phyloP scores from a whole-genome alignment of 2,888 invertebrate species.

The Eulithis prunata region DNA sequence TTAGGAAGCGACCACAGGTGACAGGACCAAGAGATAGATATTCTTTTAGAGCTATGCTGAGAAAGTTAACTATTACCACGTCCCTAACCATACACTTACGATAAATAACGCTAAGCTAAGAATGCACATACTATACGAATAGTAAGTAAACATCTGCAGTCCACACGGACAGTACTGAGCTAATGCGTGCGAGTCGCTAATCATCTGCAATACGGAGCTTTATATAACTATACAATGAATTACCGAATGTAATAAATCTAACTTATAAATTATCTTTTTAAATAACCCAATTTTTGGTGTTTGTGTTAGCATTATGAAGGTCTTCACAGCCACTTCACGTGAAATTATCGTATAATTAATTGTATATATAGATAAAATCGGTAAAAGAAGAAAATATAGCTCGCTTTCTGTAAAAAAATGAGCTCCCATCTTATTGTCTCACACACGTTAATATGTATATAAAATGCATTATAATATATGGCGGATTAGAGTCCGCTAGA shows the following conservation, averaged over 20 bases:
- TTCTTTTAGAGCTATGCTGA: slow-evolving; percentile 62
- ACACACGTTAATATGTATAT: slow-evolving; percentile 64
- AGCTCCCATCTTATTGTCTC: slow-evolving; percentile 79
- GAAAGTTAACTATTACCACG: slow-evolving; percentile 67
- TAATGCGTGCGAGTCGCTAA: slow-evolving; percentile 67
- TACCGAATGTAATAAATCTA: slow-evolving; percentile 63
- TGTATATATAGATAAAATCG: slow-evolving; percentile 50
- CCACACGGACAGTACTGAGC: slow-evolving; percentile 75
- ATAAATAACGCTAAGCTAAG: slow-evolving; percentile 81
- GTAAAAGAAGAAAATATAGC: slow-evolving; percentile 54
- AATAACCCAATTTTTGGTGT: slow-evolving; percentile 73
- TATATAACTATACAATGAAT: slow-evolving; percentile 56
- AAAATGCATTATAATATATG: slow-evolving; percentile 61
- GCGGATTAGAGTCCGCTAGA: slow-evolving; percentile 50
- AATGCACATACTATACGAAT: slow-evolving; percentile 73
- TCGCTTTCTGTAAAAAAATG: slow-evolving; percentile 53
- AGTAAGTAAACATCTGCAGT: slow-evolving; percentile 72
- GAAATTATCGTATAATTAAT: slow-evolving; percentile 56
- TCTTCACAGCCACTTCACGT: slow-evolving; percentile 79
- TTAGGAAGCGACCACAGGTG: slow-evolving; percentile 75
- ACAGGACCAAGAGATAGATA: slow-evolving; percentile 66
- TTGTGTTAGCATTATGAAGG: slow-evolving; percentile 66
- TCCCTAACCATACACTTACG: slow-evolving; percentile 79
- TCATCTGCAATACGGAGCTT: slow-evolving; percentile 57
- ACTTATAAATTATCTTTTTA: slow-evolving; percentile 66